A percentile compares a stretch with the other conserved stretches of the same genome.
Evolutionary conservation across 2,113 vertebrate species (phyloP).

Genomic region (Thunnus thynnus): DNA sequence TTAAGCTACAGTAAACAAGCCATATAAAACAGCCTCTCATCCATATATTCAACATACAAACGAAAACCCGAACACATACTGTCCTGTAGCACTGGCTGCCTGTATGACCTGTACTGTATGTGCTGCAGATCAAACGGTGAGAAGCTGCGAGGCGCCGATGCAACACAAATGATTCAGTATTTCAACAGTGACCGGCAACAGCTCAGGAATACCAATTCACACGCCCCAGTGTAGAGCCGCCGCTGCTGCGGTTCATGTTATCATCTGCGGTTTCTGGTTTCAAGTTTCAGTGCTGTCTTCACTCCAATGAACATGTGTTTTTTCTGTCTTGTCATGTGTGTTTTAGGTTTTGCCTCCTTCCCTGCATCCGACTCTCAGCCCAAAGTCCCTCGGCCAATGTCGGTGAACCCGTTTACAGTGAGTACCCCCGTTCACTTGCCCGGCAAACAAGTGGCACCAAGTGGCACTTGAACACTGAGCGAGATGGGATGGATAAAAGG

Average conservation of each 20-base stretch:
- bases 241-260: not conserved
- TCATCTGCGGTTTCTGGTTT: not conserved
- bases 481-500: no score
- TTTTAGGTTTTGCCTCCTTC: slow-evolving; percentile 83
- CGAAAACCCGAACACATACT: not conserved
- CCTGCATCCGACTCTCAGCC: slow-evolving; percentile 76
- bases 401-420: slow-evolving; percentile 88
- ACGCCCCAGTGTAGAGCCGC: not conserved
- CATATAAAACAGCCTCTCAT: not conserved
- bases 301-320: not conserved
- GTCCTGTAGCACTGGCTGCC: not conserved
- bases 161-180: slow-evolving; percentile 9
- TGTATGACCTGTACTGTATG: not conserved
- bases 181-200: slow-evolving; percentile 21
- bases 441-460: not conserved
- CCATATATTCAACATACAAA: not conserved
- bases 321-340: not conserved
- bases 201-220: slow-evolving; percentile 40
- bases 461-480: not conserved
- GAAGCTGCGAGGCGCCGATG: not conserved
- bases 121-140: slow-evolving; percentile 28
- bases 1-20: not conserved
- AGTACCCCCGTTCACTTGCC: slow-evolving; percentile 52
- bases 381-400: slow-evolving; percentile 84
- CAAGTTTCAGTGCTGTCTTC: slow-evolving; percentile 4